phyloP scores from a whole-genome alignment of 2,888 invertebrate genomes.

The Caenorhabditis sp. region DNA sequence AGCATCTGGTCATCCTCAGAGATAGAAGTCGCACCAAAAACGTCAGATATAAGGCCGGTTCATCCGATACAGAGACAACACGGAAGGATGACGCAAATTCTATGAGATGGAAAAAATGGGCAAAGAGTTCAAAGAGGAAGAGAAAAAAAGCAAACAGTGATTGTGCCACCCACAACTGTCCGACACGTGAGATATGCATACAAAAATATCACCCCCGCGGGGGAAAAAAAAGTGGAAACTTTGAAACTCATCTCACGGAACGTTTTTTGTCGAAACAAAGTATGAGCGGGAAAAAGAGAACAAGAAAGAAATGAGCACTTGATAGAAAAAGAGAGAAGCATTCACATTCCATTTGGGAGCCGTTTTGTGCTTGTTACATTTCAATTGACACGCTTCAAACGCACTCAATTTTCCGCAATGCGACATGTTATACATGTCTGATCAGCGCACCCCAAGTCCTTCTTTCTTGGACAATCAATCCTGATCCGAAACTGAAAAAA shows the following conservation, averaged over 20 bases:
- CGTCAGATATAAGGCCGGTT: slow-evolving; percentile 45
- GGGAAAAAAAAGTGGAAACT: background rate
- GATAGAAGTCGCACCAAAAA: background rate
- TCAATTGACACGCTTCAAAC: slow-evolving; percentile 60
- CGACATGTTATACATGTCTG: slow-evolving; percentile 54
- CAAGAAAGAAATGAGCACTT: slow-evolving; percentile 32
- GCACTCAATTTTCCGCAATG: slow-evolving; percentile 45
- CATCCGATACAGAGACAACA: slow-evolving; percentile 27
- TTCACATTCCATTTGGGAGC: slow-evolving; percentile 57
- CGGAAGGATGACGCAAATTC: slow-evolving; percentile 48
- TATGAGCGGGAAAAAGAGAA: slow-evolving; percentile 8
- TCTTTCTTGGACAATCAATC: background rate
- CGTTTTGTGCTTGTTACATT: slow-evolving; percentile 53
- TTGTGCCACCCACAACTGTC: slow-evolving; percentile 50
- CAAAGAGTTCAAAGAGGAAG: slow-evolving; percentile 39
- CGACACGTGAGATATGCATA: slow-evolving; percentile 22
- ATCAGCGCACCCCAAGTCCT: slow-evolving; percentile 20
- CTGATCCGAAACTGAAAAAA: background rate
- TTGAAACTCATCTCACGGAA: background rate
- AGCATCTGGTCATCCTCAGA: slow-evolving; percentile 6
- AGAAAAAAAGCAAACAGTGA: slow-evolving; percentile 53
- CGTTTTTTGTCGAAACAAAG: background rate
- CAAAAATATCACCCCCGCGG: slow-evolving; percentile 27
- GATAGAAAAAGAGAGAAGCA: slow-evolving; percentile 37
- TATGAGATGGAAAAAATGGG: background rate